Evolutionary conservation across 2,888 invertebrate species (phyloP).

Genomic region (Dione vanillae): DNA sequence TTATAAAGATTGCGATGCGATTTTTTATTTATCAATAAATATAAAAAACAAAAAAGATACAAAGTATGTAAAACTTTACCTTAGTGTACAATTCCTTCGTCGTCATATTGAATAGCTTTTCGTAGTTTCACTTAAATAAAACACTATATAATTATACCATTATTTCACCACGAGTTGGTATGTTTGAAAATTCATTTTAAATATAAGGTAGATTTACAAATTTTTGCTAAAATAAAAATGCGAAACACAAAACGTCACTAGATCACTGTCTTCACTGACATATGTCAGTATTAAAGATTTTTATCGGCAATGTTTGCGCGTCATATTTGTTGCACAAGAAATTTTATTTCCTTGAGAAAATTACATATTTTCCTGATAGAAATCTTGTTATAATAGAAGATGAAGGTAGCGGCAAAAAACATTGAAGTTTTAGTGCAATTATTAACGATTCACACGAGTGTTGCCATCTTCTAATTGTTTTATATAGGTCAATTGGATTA

Average conservation of each 20-base stretch:
- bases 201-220: slow-evolving; percentile 73
- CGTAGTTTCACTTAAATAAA: slow-evolving; percentile 34
- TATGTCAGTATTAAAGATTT: slow-evolving; percentile 47
- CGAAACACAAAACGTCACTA: slow-evolving; percentile 77
- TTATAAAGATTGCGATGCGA: slow-evolving; percentile 44
- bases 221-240: slow-evolving; percentile 59
- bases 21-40: slow-evolving; percentile 33
- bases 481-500: slow-evolving; percentile 58
- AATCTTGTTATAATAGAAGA: slow-evolving; percentile 53
- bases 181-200: slow-evolving; percentile 73
- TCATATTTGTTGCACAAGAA: slow-evolving; percentile 30
- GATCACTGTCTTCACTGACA: slow-evolving; percentile 55
- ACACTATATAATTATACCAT: slow-evolving; percentile 49
- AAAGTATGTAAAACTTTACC: slow-evolving; percentile 60
- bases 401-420: slow-evolving; percentile 56
- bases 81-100: slow-evolving; percentile 82
- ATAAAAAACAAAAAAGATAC: slow-evolving; percentile 50
- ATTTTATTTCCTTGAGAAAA: slow-evolving; percentile 47
- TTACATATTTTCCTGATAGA: slow-evolving; percentile 57
- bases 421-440: slow-evolving; percentile 61
- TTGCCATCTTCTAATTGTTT: slow-evolving; percentile 62
- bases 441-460: slow-evolving; percentile 67
- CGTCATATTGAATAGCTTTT: slow-evolving; percentile 69
- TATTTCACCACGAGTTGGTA: slow-evolving; percentile 71
- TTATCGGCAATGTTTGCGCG: slow-evolving; percentile 28